A percentile compares a stretch with the other conserved stretches of the same genome.
These are phyloP conservation scores for Sisor rabdophorus DNA, from an alignment of 2,113 vertebrate genomes.

Conservation along the genomic window DNA sequence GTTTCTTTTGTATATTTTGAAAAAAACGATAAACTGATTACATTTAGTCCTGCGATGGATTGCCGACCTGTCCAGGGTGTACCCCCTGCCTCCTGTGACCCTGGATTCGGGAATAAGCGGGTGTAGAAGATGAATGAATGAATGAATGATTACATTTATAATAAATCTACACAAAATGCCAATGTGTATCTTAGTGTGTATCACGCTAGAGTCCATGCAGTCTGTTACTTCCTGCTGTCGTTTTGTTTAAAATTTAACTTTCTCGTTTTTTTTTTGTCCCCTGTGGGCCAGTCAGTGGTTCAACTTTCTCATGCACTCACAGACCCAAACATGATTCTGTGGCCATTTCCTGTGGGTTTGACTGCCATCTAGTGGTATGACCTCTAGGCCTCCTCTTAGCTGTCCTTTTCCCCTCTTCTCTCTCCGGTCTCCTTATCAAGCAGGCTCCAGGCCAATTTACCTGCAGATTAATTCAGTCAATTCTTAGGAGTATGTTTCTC, in stretches of 20 bases:
- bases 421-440: conserved; percentile 12
- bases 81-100: too few species aligned
- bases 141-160: background rate
- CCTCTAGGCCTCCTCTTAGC: conserved; percentile 20
- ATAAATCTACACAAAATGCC: conserved; percentile 2
- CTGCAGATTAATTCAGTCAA: conserved; percentile 33
- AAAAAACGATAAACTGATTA: background rate
- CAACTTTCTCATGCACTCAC: conserved; percentile 15
- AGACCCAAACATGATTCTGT: conserved; percentile 7
- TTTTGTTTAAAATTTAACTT: conserved; percentile 65
- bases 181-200: conserved; percentile 40
- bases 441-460: conserved; percentile 35
- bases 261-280: conserved; percentile 62
- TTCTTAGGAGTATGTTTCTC: conserved; percentile 35
- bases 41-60: too few species aligned
- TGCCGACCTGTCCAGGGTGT: too few species aligned
- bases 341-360: conserved; percentile 38
- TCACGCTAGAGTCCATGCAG: conserved; percentile 59
- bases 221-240: conserved; percentile 64
- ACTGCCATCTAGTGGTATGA: conserved; percentile 64
- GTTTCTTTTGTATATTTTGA: background rate
- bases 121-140: too few species aligned
- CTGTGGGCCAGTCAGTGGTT: conserved; percentile 48
- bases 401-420: conserved; percentile 37
- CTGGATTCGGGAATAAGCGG: too few species aligned